Percentiles rank a stretch among this genome's conserved stretches.
Conservation (phyloP, 2,113 vertebrate genomes). For the Actenoides lindsayi region DNA sequence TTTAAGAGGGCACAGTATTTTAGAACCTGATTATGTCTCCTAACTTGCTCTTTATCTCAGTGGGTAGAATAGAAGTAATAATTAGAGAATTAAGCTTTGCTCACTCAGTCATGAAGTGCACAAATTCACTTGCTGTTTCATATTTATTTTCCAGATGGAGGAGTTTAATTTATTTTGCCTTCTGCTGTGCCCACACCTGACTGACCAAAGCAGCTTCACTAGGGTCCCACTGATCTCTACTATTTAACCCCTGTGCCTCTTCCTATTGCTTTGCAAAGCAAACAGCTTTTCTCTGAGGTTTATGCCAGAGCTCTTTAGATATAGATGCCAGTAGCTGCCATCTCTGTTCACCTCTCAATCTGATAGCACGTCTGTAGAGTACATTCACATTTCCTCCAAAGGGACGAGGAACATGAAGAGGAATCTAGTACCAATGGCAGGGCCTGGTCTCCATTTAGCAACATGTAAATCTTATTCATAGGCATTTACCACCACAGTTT, state of each 20-base stretch:
- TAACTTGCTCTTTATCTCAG: slow-evolving; percentile 75
- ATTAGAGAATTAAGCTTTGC: slow-evolving; percentile 77
- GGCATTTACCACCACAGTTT: background rate
- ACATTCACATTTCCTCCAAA: background rate
- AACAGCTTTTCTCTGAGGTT: background rate
- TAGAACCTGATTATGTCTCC: slow-evolving; percentile 68
- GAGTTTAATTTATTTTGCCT: slow-evolving; percentile 76
- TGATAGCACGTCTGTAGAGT: background rate
- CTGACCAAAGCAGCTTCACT: slow-evolving; percentile 34
- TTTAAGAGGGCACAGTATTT: slow-evolving; percentile 57
- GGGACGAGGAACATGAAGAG: background rate
- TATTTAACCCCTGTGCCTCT: slow-evolving; percentile 38
- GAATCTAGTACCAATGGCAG: background rate
- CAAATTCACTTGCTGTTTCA: slow-evolving; percentile 65
- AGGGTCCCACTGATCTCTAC: background rate
- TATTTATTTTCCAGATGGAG: slow-evolving; percentile 78
- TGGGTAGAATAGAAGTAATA: slow-evolving; percentile 66
- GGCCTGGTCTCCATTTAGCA: background rate
- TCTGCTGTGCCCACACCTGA: slow-evolving; percentile 59
- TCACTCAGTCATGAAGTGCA: slow-evolving; percentile 65
- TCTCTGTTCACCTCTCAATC: background rate
- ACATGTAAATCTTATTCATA: background rate
- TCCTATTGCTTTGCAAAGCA: background rate
- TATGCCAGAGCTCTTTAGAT: background rate
- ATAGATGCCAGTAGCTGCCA: background rate